Base-by-base conservation (phyloP, 1,140 invertebrate species). In the Dreissena polymorpha region DNA sequence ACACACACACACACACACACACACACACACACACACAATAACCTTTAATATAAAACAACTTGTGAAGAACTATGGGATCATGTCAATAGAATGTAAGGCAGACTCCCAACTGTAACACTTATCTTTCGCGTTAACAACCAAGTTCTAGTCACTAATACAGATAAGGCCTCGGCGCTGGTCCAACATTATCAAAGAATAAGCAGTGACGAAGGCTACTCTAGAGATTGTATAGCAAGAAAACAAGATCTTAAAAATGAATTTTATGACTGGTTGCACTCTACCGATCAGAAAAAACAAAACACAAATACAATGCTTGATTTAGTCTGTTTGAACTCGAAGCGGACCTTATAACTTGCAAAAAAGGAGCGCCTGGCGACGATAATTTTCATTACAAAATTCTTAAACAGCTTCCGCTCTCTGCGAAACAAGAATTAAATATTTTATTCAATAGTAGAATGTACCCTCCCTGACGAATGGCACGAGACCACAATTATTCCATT, bases 101-200 rank as follows among this genome's bases (percentile, higher is more conserved):
- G 13, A 21, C 39, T 8, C 55, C 50, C 21, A 10, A 6, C 14
- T 14, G 18, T 8, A 27, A 51, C 7, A 10, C 71, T 50, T 16
- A 27, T 2, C 16, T 73, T 73, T 71, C n/a, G 23, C 8, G 53
- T 71, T 3, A 51, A 51, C 25, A 50, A 71, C 14, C 18, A 50
- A 50, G 0, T 57, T 57, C 55, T 73, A 51, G 60, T 50, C 18
- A 21, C 55, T 7, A 13, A 51, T 51, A 27, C 25, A 57, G 71
- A 73, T 25, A 55, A 73, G 55, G 71, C 71, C 10, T 27, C 49
- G 23, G 53, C 53, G 1, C 51, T 73, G 16, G 69, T 71, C 14
- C 18, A 71, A 18, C 69, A 51, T 21, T 71, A 51, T n/a, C 18
- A 10, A 10, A 18, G 49, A 2, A 51, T 23, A 16, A 71, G 49